These are phyloP conservation scores for Autographa gamma DNA, from an alignment of 2,888 invertebrate species.

Conservation along the genomic window DNA sequence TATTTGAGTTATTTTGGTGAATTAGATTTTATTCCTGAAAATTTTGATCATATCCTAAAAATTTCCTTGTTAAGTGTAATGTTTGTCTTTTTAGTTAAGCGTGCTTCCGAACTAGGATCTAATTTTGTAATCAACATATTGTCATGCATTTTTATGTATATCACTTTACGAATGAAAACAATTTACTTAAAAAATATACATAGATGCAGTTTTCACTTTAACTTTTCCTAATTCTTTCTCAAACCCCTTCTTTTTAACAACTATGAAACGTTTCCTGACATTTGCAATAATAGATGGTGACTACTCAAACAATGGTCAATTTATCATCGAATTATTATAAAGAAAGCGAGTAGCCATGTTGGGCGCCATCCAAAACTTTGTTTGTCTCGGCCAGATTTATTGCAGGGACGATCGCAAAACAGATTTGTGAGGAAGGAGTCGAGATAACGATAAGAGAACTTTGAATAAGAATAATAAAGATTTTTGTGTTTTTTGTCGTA, in stretches of 20 bases:
- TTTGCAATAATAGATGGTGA: slow-evolving; percentile 38
- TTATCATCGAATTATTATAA: slow-evolving; percentile 55
- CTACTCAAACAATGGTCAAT: slow-evolving; percentile 45
- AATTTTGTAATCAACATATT: too few relatives aligned
- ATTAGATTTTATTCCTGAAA: too few relatives aligned
- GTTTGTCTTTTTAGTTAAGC: too few relatives aligned
- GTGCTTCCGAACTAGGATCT: too few relatives aligned
- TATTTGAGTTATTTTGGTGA: too few relatives aligned
- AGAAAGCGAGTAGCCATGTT: slow-evolving; percentile 48
- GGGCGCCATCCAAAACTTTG: slow-evolving; percentile 59
- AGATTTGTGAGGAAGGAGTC: slow-evolving; percentile 5
- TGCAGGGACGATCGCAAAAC: slow-evolving; percentile 16
- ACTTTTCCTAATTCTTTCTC: too few relatives aligned
- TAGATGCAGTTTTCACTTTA: too few relatives aligned
- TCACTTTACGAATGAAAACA: too few relatives aligned
- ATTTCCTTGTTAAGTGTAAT: too few relatives aligned
- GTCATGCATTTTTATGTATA: too few relatives aligned
- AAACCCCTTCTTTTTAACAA: slow-evolving; percentile 19
- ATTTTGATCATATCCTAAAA: too few relatives aligned
- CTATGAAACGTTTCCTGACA: slow-evolving; percentile 29
- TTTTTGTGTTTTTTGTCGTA: neutral
- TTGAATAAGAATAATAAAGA: neutral
- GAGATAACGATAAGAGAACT: slow-evolving; percentile 2
- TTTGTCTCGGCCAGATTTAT: slow-evolving; percentile 55
- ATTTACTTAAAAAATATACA: too few relatives aligned